Base-by-base conservation (phyloP, 2,888 invertebrate genomes). In the Trilocha varians region DNA sequence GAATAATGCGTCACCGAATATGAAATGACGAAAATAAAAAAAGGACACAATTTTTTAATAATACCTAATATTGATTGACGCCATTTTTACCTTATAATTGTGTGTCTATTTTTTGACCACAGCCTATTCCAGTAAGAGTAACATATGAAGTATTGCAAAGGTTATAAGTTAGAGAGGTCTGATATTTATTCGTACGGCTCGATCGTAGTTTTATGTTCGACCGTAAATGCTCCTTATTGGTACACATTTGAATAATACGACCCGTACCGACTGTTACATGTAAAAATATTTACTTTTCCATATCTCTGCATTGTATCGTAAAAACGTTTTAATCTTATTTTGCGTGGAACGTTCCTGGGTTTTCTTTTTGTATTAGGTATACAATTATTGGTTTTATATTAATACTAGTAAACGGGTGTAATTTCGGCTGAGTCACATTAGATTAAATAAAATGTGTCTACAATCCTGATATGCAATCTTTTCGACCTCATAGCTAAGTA, bases 141-240 rank as follows among this genome's bases (percentile, higher is more conserved):
- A 5, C 11, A 34, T 3, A 34, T 5, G 11, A 34, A 13, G 34
- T 8, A 62, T 48, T 43, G 45, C 42, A 44, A 56, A 71, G 71
- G 78, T 75, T 76, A 78, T 76, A 77, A 74, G 82, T 82, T 74
- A 78, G 71, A 67, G 77, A 73, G 79, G 78, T 79, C 79, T 67
- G 78, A 82, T 82, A 82, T 83, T 79, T 83, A 82, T 83, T 79
- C 74, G 74, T 76, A 65, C 70, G 65, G 78, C 75, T 78, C 76
- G 79, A 82, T 80, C 78, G 83, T 83, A 82, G 83, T 83, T 83
- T 83, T 83, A 83, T 78, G 79, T 64, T 47, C 62, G 72, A 68
- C 73, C 80, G 71, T 83, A 83, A 83, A 83, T 78, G 82, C 72
- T 65, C 62, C 65, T 80, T 83, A 83, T 83, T 82, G 83, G 76